Base-by-base conservation (phyloP, 1,140 invertebrate genomes). In the Anastrepha ludens region DNA sequence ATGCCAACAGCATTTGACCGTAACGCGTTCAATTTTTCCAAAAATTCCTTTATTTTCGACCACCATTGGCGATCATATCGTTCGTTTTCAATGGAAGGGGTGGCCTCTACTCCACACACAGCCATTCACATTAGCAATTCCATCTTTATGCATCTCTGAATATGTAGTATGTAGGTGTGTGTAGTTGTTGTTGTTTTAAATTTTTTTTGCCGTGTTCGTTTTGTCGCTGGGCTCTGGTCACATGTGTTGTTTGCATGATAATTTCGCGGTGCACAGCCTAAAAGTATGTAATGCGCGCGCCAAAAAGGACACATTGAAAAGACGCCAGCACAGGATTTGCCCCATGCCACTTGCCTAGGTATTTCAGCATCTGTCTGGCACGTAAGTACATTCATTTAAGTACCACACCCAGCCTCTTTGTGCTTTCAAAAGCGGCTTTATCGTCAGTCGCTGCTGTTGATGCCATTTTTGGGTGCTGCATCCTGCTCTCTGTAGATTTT, bases 241-340 rank as follows among this genome's bases (percentile, higher is more conserved):
- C 74, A 81, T 81, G 74, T 81, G 74, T 81, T 81, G 74, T 81
- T 81, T 81, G 74, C 47, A 81, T 81, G 74, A 81, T 81, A 81
- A 81, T 81, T 81, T 81, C 74, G 74, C 74, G 74, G 44, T 81
- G 17, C n/a, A 20, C 47, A 81, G 74, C 74, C 74, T 81, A 81
- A 81, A 81, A 81, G 74, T 81, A 81, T 81, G 74, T 47, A 81
- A 55, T 55, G 74, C 20, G 74, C 44, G 74, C 74, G 74, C 74
- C 74, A 81, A 81, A 81, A 81, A 81, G 13, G 74, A 81, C 17
- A 81, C 44, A 81, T 17, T 81, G 74, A 81, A 81, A 55, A 81
- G 47, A 81, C 47, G 74, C 41, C 8, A 55, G n/a, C 9, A 8
- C n/a, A 5, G 7, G 3, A 39, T 39, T 20, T 67, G 1, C 29